Base-by-base conservation (phyloP, 2,888 invertebrate genomes). In the Eupithecia vulgata region DNA sequence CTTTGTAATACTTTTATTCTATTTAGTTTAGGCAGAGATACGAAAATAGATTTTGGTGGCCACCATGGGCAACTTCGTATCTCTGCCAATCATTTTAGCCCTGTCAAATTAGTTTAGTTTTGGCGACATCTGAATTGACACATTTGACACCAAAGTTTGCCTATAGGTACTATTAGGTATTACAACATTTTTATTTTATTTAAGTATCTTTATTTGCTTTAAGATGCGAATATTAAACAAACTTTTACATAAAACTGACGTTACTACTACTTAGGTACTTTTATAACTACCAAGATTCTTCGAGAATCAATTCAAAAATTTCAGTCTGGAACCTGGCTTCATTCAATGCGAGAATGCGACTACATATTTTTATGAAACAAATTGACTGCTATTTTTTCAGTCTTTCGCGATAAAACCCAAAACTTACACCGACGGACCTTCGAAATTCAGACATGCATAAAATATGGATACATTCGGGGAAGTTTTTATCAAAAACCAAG, bases 401-500 rank as follows among this genome's bases (percentile, higher is more conserved):
- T 40, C 13, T 42, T 25, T 13, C n/a, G 12, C 65, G 37, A 25
- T 61, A 61, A 65, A 65, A 65, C 35, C 65, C 65, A 35, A 40
- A 65, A 65, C 21, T 65, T 65, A 65, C 65, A 65, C n/a, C 17
- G 37, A 21, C 35, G 13, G 37, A 40, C 40, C 37, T 40, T 10
- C 37, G 71, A 77, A 79, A 78, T 69, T 78, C 76, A 73, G 68
- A 76, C 76, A 71, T 75, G 71, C 77, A 78, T 79, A 79, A 80
- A 80, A 78, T 80, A 78, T 79, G 76, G 73, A 80, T 75, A 79
- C 76, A 75, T 74, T 77, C 73, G 21, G 65, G 62, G 75, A 80
- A 79, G 78, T 80, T 80, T 79, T 79, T 79, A 79, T 75, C 79
- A 78, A 80, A 79, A 80, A 77, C 76, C 76, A 73, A 78, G 66